Conservation (phyloP, 2,888 invertebrate species). For the Agriotes lineatus region DNA sequence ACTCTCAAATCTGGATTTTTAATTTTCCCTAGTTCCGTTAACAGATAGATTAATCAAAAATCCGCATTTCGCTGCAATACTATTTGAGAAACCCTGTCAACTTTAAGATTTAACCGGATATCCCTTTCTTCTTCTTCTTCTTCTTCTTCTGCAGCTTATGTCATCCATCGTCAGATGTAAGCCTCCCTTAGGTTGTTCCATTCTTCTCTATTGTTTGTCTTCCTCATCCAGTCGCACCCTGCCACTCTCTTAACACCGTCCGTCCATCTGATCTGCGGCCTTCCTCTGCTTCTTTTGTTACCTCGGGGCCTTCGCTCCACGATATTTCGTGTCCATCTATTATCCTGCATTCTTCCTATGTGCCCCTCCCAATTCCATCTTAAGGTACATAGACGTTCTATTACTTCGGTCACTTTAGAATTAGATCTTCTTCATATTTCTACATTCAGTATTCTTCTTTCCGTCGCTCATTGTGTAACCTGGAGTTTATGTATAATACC, state of each 20-base stretch:
- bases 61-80: too few species aligned
- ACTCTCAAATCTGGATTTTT: too few species aligned
- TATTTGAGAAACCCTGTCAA: too few species aligned
- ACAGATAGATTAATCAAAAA: too few species aligned
- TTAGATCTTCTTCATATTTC: background rate
- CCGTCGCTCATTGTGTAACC: background rate
- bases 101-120: too few species aligned
- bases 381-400: background rate
- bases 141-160: too few species aligned
- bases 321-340: background rate
- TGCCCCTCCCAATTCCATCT: background rate
- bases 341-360: background rate
- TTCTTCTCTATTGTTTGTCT: background rate
- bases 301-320: background rate
- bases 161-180: background rate
- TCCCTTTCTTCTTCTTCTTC: too few species aligned
- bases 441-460: background rate
- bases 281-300: background rate
- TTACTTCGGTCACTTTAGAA: background rate
- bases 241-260: background rate
- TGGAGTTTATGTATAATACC: background rate
- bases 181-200: background rate
- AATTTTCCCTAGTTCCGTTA: too few species aligned
- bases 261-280: background rate
- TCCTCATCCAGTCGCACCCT: background rate